A percentile compares a stretch with the other conserved stretches of the same genome.
These are phyloP conservation scores for Pseudochirops cupreus DNA, from an alignment of 2,797 vertebrate species.

Conservation along the genomic window DNA sequence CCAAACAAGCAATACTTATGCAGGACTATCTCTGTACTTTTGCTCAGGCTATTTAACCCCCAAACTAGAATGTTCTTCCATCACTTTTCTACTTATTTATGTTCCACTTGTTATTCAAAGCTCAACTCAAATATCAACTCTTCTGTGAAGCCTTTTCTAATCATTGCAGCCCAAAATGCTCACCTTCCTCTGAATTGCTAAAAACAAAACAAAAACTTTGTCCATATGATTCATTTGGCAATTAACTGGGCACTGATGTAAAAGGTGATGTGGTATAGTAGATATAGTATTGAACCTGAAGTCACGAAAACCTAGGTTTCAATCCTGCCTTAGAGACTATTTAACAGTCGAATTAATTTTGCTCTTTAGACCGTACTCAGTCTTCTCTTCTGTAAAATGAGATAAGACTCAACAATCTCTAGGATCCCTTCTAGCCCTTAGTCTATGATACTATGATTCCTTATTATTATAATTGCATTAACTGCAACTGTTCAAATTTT, in stretches of 20 bases:
- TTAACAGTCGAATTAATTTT: neutral
- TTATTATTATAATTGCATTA: neutral
- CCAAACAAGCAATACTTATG: neutral
- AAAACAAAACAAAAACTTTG: neutral
- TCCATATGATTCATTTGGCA: neutral
- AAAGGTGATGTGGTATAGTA: neutral
- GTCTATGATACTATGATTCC: neutral
- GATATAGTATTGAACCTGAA: neutral
- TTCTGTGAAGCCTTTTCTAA: neutral
- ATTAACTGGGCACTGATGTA: neutral
- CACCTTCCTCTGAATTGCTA: neutral
- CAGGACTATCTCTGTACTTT: neutral
- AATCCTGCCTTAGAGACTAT: neutral
- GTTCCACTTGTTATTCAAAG: neutral
- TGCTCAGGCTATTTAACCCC: neutral
- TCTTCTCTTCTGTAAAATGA: neutral
- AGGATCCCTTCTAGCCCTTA: neutral
- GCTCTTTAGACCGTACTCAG: neutral
- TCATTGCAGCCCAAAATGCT: neutral
- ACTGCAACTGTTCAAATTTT: neutral
- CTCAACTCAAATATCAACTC: neutral
- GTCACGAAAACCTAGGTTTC: neutral
- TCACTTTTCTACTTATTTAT: neutral
- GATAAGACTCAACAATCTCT: neutral
- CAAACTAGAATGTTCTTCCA: neutral